Base-by-base conservation (phyloP, 2,888 invertebrate genomes). In the Malthinus flaveolus region DNA sequence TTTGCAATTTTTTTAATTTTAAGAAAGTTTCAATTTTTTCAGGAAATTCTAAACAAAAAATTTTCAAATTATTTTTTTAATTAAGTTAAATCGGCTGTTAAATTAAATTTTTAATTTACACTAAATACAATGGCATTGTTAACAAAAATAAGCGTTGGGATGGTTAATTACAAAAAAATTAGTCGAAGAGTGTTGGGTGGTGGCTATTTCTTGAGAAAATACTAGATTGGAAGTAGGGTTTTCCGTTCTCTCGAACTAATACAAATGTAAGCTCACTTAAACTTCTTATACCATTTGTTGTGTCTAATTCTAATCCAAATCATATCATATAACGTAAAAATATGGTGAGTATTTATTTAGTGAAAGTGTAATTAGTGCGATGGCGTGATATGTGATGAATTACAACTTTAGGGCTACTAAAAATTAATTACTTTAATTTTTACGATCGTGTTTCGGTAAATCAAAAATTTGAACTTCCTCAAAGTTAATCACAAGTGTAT, bases 251-350 rank as follows among this genome's bases (percentile, higher is more conserved):
- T 47, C 32, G 46, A 8, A 51, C 49, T 39, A 37, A 50, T 70
- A 70, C 71, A 71, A 71, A 72, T 72, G 69, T 59, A 63, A 54
- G 65, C 62, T 54, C 64, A 42, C 44, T 23, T 23, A 39, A 49
- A 61, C 46, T 36, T 51, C 59, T 34, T 31, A 9, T 59, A 57
- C 56, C 61, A 57, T 66, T 70, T 69, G 67, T 69, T 59, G 70
- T 68, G 68, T 55, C 57, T 52, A 59, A 64, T 23, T 2, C 23
- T 23, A 23, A 2, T 23, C 5, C 5, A 23, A 23, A 23, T 23
- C 10, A 10, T n/a, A n/a, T 35, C 10, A n/a, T n/a, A 10, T 35
- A 10, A 35, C 10, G 10, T 35, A n/a, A 35, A 35, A 35, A n/a
- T 35, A 35, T 10, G 35, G 35, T 35, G 6, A n/a, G 35, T 35